phyloP scores from a whole-genome alignment of 2,888 invertebrate species.

The Sarcophaga carnaria region DNA sequence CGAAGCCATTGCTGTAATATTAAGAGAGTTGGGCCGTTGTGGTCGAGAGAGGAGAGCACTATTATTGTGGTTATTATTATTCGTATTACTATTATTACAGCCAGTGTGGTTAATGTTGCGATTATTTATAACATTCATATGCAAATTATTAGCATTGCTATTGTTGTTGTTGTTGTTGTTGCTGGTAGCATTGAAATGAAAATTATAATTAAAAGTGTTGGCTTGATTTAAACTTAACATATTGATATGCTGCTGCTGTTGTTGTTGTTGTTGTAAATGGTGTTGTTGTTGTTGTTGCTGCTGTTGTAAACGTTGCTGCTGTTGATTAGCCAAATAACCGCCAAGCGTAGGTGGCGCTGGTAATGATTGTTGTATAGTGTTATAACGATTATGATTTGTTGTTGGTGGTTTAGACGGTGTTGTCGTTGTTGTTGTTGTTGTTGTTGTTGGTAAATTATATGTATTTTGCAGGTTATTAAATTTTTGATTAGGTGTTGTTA shows the following conservation, averaged over 20 bases:
- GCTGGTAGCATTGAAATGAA: constrained; percentile 64
- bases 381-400: constrained; percentile 16
- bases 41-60: constrained; percentile 63
- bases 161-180: constrained; percentile 44
- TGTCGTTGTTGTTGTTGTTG: constrained; percentile 29
- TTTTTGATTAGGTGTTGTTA: constrained; percentile 28
- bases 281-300: constrained; percentile 56
- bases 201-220: constrained; percentile 67
- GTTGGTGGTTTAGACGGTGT: neutral
- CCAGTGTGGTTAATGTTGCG: constrained; percentile 28
- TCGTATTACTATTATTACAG: constrained; percentile 49
- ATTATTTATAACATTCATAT: neutral
- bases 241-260: constrained; percentile 63
- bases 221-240: constrained; percentile 68
- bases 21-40: constrained; percentile 66
- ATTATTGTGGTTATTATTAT: constrained; percentile 54
- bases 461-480: constrained; percentile 32
- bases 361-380: neutral
- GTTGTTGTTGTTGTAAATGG: constrained; percentile 70
- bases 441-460: constrained; percentile 27
- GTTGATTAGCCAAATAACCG: constrained; percentile 66
- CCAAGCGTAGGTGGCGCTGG: constrained; percentile 66
- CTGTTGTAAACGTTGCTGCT: constrained; percentile 63
- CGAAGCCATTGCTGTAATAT: constrained; percentile 56
- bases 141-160: constrained; percentile 54